Base-by-base conservation (phyloP, 2,888 invertebrate genomes). In the Caenorhabditis becei region DNA sequence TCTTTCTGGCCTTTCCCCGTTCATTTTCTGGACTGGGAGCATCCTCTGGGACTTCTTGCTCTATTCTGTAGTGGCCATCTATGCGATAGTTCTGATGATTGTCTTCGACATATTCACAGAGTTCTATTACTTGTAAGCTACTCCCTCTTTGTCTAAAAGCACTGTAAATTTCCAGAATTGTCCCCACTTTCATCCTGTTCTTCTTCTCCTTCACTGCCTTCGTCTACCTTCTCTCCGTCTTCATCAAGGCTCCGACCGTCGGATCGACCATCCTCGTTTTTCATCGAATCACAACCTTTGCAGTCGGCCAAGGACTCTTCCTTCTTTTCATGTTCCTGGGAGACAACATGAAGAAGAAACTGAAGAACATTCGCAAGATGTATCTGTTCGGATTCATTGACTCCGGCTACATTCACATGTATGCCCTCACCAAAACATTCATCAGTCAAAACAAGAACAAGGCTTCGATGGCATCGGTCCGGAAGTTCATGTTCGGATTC, bases 341-440 rank as follows among this genome's bases (percentile, higher is more conserved):
- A 23, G 10, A 32, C 24, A 32, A 2, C 2, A 35, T 14, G 10
- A 53, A 35, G 4, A 26, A 66, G 3, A 8, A 14, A 24, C n/a
- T 54, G 7, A 4, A 20, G 5, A 5, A n/a, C 1, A 41, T 66
- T 23, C 16, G 65, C 20, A 2, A 54, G 41, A 26, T 20, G 69
- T 69, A 69, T 16, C 8, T 28, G 16, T 59, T 49, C 24, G 69
- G 69, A 23, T 5, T 69, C n/a, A 7, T 69, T 18, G 69, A 69
- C 37, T 4, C 59, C 10, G 59, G 59, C 20, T 51, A 35, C 28
- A 49, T 69, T 58, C n/a, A n/a, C 8, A 54, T 44, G 54, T 54
- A 44, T 24, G 62, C 54, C 0, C 16, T 54, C 2, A 41, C 26
- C 1, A 71, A 71, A n/a, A 28, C 54, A 0, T 62, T 28, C 24